Base-by-base conservation (phyloP, 2,113 vertebrate species). In the Tonatia bakeri region DNA sequence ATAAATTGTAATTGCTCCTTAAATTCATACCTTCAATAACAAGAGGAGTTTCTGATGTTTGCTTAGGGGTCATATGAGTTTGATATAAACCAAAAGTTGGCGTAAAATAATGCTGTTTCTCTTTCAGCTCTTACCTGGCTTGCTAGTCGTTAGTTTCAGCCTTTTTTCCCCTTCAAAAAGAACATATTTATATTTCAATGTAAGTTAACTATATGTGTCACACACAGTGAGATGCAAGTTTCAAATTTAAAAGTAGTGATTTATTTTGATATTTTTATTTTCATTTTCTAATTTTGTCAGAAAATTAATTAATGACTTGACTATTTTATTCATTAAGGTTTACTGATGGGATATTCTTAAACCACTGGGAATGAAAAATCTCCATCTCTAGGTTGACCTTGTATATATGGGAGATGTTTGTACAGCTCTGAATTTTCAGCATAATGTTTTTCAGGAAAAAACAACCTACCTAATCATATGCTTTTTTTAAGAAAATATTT, bases 201-300 rank as follows among this genome's bases (percentile, higher is more conserved):
- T 84, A 95, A 77, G n/a, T 81, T 72, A 91, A 52, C 24, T 40
- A 47, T 70, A 65, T 19, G 81, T 88, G n/a, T 88, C 76, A 92
- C 10, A 47, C 19, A 50, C 3, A 61, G 16, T 36, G 45, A 88
- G 38, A 82, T 56, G 24, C 22, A 47, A 59, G 43, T 94, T 95
- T 88, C 31, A 61, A 59, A 91, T 89, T 81, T 86, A 65, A 96
- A 84, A 79, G 45, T 38, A 92, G 40, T 82, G 38, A 65, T 91
- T 84, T 36, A 75, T 95, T 38, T 96, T 94, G 24, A 72, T 86
- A 50, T 79, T 82, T 81, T 76, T 38, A 90, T n/a, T 85, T 87
- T 77, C 65, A 52, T 85, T 97, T 95, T 93, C 3, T 31, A 64
- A 26, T 22, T 81, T 91, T 91, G 36, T 88, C 36, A 73, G 67